Evolutionary conservation across 2,113 vertebrate species (phyloP).

Genomic region (Ardeotis arabs): DNA sequence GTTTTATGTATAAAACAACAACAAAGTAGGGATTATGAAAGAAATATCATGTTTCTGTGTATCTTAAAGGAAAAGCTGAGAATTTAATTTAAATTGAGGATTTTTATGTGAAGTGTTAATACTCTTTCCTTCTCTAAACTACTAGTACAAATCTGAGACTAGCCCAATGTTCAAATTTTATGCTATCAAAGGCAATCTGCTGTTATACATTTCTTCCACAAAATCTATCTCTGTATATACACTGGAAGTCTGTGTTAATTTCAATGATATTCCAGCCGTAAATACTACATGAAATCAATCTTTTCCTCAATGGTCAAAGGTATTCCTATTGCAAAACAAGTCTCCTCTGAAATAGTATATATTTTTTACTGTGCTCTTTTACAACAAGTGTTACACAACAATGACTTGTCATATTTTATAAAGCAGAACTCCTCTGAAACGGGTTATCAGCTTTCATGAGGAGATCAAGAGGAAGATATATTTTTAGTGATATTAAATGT

Average conservation of each 20-base stretch:
- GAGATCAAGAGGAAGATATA: background rate
- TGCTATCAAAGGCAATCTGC: background rate
- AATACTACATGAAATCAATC: background rate
- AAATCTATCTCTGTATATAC: background rate
- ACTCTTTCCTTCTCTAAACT: background rate
- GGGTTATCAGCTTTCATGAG: background rate
- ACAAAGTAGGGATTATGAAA: constrained; percentile 50
- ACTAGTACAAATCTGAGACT: background rate
- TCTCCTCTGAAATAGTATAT: background rate
- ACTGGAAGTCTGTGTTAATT: background rate
- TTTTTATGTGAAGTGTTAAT: background rate
- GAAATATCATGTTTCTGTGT: background rate
- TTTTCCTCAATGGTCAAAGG: background rate
- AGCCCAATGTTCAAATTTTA: background rate
- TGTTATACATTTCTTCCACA: background rate
- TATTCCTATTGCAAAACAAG: background rate
- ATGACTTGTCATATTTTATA: background rate
- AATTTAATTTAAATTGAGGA: constrained; percentile 5
- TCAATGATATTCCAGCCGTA: background rate
- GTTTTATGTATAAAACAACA: constrained; percentile 61
- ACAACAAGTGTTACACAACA: background rate
- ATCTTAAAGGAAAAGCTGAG: constrained; percentile 47
- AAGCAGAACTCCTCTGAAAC: background rate
- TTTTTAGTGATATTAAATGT: background rate
- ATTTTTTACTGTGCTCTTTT: background rate